These are phyloP conservation scores for Cephalopholis sonnerati DNA, from an alignment of 2,113 vertebrate genomes.

Conservation along the genomic window DNA sequence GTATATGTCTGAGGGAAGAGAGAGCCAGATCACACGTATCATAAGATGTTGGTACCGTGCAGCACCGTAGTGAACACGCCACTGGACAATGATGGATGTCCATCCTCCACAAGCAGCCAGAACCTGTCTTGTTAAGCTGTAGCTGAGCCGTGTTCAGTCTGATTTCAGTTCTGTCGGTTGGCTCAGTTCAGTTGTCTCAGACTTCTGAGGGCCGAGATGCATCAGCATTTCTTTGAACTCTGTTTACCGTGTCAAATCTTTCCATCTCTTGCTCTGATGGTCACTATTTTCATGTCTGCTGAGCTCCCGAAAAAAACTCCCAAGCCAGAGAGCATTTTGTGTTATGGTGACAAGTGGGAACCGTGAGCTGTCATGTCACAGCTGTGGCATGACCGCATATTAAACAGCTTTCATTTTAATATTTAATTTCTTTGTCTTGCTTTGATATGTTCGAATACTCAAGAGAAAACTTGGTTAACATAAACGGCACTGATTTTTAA, in stretches of 20 bases:
- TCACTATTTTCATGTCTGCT: not conserved
- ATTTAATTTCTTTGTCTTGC: not conserved
- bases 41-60: too few species aligned
- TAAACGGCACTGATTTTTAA: not conserved
- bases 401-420: not conserved
- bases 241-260: not conserved
- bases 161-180: not conserved
- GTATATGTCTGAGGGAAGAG: not conserved
- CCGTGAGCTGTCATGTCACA: not conserved
- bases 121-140: too few species aligned
- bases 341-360: not conserved
- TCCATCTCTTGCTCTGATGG: not conserved
- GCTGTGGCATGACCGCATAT: not conserved
- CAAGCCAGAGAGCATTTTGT: not conserved
- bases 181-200: not conserved
- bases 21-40: not conserved
- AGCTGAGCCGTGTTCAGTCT: not conserved
- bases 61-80: too few species aligned
- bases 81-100: not conserved
- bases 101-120: not conserved
- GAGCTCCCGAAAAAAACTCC: not conserved
- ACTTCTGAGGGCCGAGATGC: not conserved
- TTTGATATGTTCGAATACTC: not conserved
- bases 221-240: not conserved
- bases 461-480: not conserved